These are phyloP conservation scores for Illadopsis cleaveri DNA, from an alignment of 2,113 vertebrate genomes.

Conservation along the genomic window DNA sequence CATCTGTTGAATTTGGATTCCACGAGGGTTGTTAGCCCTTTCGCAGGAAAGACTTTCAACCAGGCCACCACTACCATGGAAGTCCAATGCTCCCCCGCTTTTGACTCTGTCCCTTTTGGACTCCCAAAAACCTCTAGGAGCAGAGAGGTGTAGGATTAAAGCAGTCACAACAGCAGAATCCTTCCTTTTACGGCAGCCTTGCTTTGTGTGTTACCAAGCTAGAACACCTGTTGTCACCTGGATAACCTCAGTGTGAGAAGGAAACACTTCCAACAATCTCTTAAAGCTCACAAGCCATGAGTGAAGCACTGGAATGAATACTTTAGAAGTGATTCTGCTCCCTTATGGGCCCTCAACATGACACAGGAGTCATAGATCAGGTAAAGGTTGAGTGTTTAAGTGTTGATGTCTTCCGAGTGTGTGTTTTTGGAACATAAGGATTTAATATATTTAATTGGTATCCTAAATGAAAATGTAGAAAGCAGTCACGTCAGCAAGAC, in stretches of 20 bases:
- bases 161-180: neutral
- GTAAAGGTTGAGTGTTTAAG: neutral
- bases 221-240: accelerated
- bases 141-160: neutral
- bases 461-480: neutral
- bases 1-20: neutral
- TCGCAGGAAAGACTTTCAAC: neutral
- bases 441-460: neutral
- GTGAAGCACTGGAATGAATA: neutral
- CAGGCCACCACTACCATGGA: neutral
- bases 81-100: neutral
- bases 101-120: neutral
- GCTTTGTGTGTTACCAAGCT: neutral
- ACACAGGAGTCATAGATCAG: neutral
- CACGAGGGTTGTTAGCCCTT: accelerated
- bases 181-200: neutral
- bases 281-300: neutral
- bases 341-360: neutral
- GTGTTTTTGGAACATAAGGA: neutral
- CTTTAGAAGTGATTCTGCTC: neutral
- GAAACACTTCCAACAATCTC: neutral
- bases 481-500: neutral
- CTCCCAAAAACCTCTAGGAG: neutral
- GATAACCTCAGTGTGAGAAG: neutral
- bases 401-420: neutral